These are phyloP conservation scores for Xenops minutus DNA, from an alignment of 2,797 vertebrate species.

Conservation along the genomic window DNA sequence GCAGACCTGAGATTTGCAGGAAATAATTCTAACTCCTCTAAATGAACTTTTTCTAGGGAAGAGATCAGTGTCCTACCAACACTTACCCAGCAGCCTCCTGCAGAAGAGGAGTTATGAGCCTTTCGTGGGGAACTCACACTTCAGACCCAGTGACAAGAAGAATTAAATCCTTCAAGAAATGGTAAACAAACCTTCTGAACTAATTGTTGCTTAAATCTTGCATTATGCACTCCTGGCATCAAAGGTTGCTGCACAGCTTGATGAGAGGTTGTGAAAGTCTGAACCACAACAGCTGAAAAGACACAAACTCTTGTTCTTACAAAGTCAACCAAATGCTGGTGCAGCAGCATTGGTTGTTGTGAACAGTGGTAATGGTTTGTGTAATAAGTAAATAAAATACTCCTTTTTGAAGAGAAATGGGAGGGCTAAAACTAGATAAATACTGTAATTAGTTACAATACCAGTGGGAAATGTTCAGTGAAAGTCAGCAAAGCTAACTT, in stretches of 20 bases:
- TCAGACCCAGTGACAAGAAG: slow-evolving; percentile 85
- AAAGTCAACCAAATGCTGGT: neutral
- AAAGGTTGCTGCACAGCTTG: neutral
- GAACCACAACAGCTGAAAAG: neutral
- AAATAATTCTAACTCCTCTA: neutral
- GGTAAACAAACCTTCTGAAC: slow-evolving; percentile 58
- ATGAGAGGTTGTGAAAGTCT: neutral
- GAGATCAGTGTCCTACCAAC: slow-evolving; percentile 85
- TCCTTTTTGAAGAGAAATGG: neutral
- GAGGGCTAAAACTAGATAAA: neutral
- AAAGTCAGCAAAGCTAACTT: neutral
- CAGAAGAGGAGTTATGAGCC: slow-evolving; percentile 82
- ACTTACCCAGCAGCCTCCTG: slow-evolving; percentile 77
- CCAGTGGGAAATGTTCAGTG: neutral
- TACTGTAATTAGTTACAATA: fast-evolving
- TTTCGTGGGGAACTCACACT: slow-evolving; percentile 77
- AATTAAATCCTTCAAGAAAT: slow-evolving; percentile 72
- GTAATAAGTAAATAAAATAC: neutral
- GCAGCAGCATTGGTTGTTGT: neutral
- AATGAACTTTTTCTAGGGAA: slow-evolving; percentile 74
- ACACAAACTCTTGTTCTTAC: neutral
- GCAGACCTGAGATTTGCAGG: neutral
- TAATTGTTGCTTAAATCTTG: neutral
- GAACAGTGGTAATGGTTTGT: neutral
- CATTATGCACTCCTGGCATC: neutral